Evolutionary conservation across 2,113 vertebrate genomes (phyloP).

Genomic region (Scomber colias): DNA sequence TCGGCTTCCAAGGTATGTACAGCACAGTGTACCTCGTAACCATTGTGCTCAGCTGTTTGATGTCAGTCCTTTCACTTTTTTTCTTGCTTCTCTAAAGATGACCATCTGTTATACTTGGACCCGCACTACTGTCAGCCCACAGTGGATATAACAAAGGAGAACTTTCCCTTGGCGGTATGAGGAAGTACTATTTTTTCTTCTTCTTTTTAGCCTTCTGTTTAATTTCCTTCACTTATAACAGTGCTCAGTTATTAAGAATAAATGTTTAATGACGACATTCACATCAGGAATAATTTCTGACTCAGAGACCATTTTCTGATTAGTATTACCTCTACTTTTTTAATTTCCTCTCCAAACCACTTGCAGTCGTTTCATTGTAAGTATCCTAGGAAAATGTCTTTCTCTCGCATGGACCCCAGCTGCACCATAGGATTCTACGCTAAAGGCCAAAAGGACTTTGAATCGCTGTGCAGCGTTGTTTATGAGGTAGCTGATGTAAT

Average conservation of each 20-base stretch:
- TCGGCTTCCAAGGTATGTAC: constrained; percentile 91
- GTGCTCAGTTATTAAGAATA: not conserved
- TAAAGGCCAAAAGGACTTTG: constrained; percentile 84
- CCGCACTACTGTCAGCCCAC: constrained; percentile 93
- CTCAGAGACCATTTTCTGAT: not conserved
- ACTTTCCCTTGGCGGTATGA: constrained; percentile 89
- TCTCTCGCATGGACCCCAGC: constrained; percentile 93
- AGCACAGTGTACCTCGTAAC: not conserved
- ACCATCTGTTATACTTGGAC: constrained; percentile 92
- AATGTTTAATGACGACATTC: not conserved
- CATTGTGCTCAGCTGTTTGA: not conserved
- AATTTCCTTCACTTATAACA: not conserved
- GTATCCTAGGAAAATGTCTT: constrained; percentile 89
- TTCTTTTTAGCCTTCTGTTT: constrained; percentile 16
- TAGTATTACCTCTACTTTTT: not conserved
- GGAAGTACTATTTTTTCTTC: constrained; percentile 8
- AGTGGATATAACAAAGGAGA: constrained; percentile 84
- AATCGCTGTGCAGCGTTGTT: constrained; percentile 83
- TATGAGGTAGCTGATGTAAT: constrained; percentile 73
- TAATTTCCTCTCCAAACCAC: not conserved
- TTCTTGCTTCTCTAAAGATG: constrained; percentile 78
- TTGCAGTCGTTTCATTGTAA: constrained; percentile 92
- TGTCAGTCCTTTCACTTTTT: not conserved
- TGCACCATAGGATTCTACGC: constrained; percentile 93
- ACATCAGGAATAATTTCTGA: not conserved